Evolutionary conservation across 2,797 vertebrate species (phyloP).

Genomic region (Thaleichthys pacificus): DNA sequence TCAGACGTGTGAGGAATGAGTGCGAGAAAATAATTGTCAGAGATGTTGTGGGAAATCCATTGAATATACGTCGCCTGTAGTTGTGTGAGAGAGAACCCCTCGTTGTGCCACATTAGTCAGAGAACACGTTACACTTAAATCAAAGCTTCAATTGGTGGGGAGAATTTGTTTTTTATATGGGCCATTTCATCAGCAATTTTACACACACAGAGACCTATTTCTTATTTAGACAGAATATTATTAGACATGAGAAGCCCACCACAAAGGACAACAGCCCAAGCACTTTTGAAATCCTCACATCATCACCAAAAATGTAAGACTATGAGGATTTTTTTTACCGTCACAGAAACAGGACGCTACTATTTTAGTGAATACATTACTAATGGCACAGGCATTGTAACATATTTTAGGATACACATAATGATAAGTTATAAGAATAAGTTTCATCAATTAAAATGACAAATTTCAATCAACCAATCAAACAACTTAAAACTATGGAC

Average conservation of each 20-base stretch:
- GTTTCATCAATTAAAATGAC: background rate
- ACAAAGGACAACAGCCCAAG: conserved; percentile 48
- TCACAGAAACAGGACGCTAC: background rate
- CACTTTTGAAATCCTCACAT: conserved; percentile 39
- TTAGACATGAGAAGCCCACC: conserved; percentile 46
- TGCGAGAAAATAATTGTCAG: conserved; percentile 37
- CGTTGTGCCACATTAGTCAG: conserved; percentile 67
- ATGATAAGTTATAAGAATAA: too few relatives aligned
- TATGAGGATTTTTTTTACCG: background rate
- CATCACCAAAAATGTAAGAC: conserved; percentile 19
- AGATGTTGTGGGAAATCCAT: conserved; percentile 51
- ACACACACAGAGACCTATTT: conserved; percentile 60
- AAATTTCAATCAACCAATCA: background rate
- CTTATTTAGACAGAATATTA: conserved; percentile 56
- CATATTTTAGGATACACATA: too few relatives aligned
- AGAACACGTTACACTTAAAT: conserved; percentile 71
- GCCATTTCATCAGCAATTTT: conserved; percentile 28
- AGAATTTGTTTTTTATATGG: conserved; percentile 51
- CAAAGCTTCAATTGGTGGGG: conserved; percentile 70
- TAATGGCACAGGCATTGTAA: too few relatives aligned
- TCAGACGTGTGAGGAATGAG: conserved; percentile 17
- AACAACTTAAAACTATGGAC: too few relatives aligned
- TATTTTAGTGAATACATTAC: background rate
- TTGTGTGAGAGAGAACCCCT: conserved; percentile 43
- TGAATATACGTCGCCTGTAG: conserved; percentile 51